These are phyloP conservation scores for Leucopternis melanops DNA, from an alignment of 2,113 vertebrate genomes.

Conservation along the genomic window DNA sequence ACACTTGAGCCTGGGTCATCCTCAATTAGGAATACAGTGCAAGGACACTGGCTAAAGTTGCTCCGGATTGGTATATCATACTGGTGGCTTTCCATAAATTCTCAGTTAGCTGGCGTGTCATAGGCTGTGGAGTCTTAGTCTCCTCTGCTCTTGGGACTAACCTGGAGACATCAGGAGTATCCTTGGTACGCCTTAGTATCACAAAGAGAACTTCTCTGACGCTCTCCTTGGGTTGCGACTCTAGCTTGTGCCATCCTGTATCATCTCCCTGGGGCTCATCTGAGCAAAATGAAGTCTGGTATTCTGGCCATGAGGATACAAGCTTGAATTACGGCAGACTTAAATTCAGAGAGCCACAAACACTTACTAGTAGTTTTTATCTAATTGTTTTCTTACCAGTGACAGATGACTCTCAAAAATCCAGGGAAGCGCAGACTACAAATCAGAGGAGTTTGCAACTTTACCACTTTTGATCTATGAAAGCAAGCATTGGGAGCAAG, in stretches of 20 bases:
- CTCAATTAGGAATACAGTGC: not conserved
- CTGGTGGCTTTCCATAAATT: not conserved
- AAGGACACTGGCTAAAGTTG: not conserved
- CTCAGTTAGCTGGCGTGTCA: not conserved
- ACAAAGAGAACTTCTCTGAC: not conserved
- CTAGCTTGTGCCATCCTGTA: not conserved
- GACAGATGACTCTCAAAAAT: not conserved
- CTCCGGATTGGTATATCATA: not conserved
- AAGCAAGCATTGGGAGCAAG: not conserved
- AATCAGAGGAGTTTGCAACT: not conserved
- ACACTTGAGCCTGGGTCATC: not conserved
- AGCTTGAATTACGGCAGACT: not conserved
- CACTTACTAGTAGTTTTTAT: not conserved
- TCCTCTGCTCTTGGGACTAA: not conserved
- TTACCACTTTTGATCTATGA: not conserved
- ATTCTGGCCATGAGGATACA: not conserved
- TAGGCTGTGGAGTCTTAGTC: not conserved
- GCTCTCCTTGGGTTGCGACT: not conserved
- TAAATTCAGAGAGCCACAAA: not conserved
- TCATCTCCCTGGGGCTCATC: not conserved
- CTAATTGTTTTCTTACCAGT: not conserved
- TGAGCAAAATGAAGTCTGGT: not conserved
- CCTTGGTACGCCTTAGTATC: accelerated
- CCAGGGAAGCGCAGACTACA: not conserved
- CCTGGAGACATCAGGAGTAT: not conserved